Conservation (phyloP, 2,797 vertebrate species). For the Parauchenoglanis punctatus region DNA sequence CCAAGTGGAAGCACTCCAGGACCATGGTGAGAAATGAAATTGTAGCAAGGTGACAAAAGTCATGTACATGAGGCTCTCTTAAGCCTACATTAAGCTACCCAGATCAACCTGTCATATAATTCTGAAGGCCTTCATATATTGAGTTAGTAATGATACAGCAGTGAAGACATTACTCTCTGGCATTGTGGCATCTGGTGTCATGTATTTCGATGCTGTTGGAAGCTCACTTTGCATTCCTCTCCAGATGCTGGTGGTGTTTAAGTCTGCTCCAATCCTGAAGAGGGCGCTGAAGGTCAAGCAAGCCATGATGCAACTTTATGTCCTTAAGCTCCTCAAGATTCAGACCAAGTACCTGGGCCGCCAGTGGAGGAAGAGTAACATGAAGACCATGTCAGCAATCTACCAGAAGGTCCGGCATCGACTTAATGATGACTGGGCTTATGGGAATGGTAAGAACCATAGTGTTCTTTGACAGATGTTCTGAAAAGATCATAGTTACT, state of each 20-base stretch:
- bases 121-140: neutral
- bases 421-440: conserved; percentile 97
- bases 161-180: neutral
- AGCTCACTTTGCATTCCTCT: conserved; percentile 9
- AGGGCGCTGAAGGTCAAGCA: conserved; percentile 94
- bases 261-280: conserved; percentile 94
- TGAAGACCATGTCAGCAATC: conserved; percentile 98
- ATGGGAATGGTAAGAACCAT: conserved; percentile 84
- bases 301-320: conserved; percentile 96
- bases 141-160: neutral
- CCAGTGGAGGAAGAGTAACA: conserved; percentile 98
- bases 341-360: conserved; percentile 96
- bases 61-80: neutral
- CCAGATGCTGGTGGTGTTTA: conserved; percentile 97
- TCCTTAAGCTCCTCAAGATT: conserved; percentile 92
- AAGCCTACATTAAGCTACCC: neutral
- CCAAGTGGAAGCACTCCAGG: conserved; percentile 98
- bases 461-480: neutral
- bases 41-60: neutral
- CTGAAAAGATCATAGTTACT: neutral
- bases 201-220: neutral
- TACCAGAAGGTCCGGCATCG: conserved; percentile 96
- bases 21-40: conserved; percentile 83
- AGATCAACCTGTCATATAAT: neutral
- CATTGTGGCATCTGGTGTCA: neutral